A percentile compares a stretch with the other conserved stretches of the same genome.
phyloP scores from a whole-genome alignment of 2,113 vertebrate species.

The Canis aureus region DNA sequence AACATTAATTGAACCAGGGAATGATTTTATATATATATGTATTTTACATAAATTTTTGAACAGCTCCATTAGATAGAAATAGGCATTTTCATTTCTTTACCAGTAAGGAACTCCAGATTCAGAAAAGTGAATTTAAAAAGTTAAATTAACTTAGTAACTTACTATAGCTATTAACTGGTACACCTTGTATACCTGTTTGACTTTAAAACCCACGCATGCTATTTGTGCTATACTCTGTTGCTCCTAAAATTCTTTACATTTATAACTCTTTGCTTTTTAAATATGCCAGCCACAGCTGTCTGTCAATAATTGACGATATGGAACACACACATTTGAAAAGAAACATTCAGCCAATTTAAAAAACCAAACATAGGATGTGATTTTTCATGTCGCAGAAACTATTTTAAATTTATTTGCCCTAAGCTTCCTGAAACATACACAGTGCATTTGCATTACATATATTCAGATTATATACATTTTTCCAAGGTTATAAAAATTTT shows the following conservation, averaged over 20 bases:
- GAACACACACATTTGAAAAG: slow-evolving; percentile 6
- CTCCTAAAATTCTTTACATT: not conserved
- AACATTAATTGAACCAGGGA: not conserved
- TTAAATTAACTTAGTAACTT: slow-evolving; percentile 7
- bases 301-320: not conserved
- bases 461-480: not conserved
- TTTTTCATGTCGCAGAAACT: not conserved
- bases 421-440: not conserved
- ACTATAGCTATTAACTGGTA: not conserved
- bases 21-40: not conserved
- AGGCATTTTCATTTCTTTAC: not conserved
- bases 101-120: not conserved
- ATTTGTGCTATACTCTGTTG: not conserved
- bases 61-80: not conserved
- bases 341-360: not conserved
- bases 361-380: not conserved
- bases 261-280: slow-evolving; percentile 40
- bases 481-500: not conserved
- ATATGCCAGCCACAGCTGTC: not conserved
- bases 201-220: not conserved
- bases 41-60: not conserved
- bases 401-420: not conserved
- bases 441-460: not conserved
- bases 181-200: not conserved
- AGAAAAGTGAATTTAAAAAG: slow-evolving; percentile 21